A percentile compares a stretch with the other conserved stretches of the same genome.
These are phyloP conservation scores for Gnatocerus cornutus DNA, from an alignment of 2,888 invertebrate species.

Conservation along the genomic window DNA sequence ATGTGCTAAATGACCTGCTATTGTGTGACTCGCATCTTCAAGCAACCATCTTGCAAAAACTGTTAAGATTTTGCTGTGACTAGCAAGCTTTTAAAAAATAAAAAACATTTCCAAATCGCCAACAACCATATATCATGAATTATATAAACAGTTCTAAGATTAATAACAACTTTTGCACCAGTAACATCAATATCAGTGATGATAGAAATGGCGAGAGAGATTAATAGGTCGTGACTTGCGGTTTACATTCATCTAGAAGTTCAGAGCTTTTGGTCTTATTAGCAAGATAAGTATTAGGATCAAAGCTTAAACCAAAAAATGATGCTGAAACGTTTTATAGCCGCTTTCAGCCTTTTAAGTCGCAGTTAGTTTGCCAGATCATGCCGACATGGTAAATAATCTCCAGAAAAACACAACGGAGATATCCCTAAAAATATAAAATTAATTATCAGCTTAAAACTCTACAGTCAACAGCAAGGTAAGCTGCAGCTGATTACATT, in stretches of 20 bases:
- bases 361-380: conserved; percentile 6
- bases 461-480: too few relatives aligned
- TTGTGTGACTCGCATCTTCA: conserved; percentile 37
- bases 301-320: conserved; percentile 29
- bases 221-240: conserved; percentile 41
- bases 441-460: conserved; percentile 21
- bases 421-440: conserved; percentile 10
- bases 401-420: conserved; percentile 5
- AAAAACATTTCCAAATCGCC: conserved; percentile 22
- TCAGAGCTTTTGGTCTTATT: conserved; percentile 34
- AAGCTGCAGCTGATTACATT: too few relatives aligned
- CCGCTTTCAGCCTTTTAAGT: conserved; percentile 19
- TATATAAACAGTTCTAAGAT: conserved; percentile 38
- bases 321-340: conserved; percentile 12
- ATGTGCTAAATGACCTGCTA: conserved; percentile 21
- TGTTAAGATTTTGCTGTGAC: neutral
- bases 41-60: neutral
- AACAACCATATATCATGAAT: conserved; percentile 25
- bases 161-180: conserved; percentile 41
- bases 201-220: conserved; percentile 30
- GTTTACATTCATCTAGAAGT: conserved; percentile 35
- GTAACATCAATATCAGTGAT: conserved; percentile 39
- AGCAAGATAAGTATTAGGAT: conserved; percentile 34
- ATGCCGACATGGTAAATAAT: conserved; percentile 10
- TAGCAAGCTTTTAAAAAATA: neutral